A percentile compares a stretch with the other conserved stretches of the same genome.
Conservation (phyloP, 2,113 vertebrate genomes). For the Hippocampus mohnikei region DNA sequence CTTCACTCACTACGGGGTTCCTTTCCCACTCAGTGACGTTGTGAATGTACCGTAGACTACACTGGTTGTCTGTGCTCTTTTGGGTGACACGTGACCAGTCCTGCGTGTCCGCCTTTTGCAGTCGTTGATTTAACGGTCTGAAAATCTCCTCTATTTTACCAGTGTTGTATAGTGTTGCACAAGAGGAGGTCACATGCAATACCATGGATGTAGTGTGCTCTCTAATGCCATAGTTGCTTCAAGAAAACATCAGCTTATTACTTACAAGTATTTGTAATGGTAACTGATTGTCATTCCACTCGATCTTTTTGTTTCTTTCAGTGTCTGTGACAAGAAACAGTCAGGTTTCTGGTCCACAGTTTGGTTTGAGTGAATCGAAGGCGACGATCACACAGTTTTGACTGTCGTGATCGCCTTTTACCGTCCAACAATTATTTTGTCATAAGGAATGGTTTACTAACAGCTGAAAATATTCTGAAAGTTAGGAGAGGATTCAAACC, state of each 20-base stretch:
- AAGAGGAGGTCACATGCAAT: background rate
- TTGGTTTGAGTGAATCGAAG: background rate
- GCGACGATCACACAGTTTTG: background rate
- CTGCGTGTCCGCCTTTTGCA: background rate
- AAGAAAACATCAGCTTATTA: background rate
- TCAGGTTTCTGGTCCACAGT: background rate
- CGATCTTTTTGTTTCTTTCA: background rate
- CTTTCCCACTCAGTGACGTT: background rate
- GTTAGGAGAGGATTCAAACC: conserved; percentile 44
- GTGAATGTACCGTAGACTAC: background rate
- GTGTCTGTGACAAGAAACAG: background rate
- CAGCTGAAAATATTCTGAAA: conserved; percentile 38
- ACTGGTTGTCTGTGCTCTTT: no score
- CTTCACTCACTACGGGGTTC: background rate
- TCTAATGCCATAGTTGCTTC: background rate
- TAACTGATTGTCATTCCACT: background rate
- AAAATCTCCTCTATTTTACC: background rate
- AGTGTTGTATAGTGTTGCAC: background rate
- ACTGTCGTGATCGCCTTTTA: background rate
- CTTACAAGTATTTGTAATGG: background rate
- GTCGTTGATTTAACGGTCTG: background rate
- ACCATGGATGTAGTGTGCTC: background rate
- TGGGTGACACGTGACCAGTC: no score
- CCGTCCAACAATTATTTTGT: conserved; percentile 10
- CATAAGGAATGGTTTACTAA: conserved; percentile 68